Evolutionary conservation across 2,797 vertebrate species (phyloP).

Genomic region (Leuciscus waleckii): DNA sequence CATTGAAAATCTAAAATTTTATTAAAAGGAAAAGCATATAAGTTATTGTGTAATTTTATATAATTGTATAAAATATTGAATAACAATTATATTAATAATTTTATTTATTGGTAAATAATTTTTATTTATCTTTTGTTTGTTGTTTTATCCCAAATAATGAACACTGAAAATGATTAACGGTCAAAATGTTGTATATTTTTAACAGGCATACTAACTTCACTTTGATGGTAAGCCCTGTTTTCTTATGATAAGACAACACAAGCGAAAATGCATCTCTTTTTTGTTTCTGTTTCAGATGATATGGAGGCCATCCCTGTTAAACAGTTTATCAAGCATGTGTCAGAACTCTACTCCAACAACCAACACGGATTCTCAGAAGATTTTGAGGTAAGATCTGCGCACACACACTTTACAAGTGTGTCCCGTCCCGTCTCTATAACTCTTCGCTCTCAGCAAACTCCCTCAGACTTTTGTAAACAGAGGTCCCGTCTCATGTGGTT

Average conservation of each 20-base stretch:
- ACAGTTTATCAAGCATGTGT: constrained; percentile 91
- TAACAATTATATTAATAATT: neutral
- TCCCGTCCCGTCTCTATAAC: neutral
- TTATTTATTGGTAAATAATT: neutral
- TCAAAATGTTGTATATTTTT: neutral
- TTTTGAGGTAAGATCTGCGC: constrained; percentile 86
- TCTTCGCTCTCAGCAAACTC: neutral
- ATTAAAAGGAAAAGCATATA: too few species aligned
- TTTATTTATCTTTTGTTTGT: neutral
- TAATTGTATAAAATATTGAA: neutral
- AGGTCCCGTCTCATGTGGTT: neutral
- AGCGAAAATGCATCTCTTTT: neutral
- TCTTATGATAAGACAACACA: neutral
- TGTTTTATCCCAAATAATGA: neutral
- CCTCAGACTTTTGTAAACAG: constrained; percentile 40
- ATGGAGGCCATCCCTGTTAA: constrained; percentile 93
- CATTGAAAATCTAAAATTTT: neutral
- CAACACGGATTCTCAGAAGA: constrained; percentile 92
- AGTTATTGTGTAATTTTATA: too few species aligned
- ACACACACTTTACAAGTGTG: neutral
- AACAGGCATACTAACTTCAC: neutral
- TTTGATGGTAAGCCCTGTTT: neutral
- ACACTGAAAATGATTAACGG: neutral
- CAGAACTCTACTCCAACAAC: constrained; percentile 89
- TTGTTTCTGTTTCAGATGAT: constrained; percentile 82